These are phyloP conservation scores for Allygus modestus DNA, from an alignment of 2,888 invertebrate species.

Conservation along the genomic window DNA sequence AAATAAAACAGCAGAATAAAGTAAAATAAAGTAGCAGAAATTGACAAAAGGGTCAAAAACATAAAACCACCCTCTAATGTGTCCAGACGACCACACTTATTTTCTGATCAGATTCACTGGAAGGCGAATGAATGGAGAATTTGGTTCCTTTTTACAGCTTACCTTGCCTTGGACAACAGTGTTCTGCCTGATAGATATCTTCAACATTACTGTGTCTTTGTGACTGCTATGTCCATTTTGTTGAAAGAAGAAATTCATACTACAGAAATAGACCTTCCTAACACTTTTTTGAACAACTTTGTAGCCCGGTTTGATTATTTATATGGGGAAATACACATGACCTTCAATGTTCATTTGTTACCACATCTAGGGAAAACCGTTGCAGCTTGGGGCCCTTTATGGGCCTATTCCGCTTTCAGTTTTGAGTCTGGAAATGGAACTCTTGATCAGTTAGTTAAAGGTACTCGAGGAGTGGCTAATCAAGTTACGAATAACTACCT, in stretches of 20 bases:
- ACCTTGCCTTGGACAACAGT: not conserved
- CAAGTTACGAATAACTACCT: not conserved
- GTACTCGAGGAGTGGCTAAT: not conserved
- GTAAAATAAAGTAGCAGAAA: not conserved
- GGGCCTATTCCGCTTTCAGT: not conserved
- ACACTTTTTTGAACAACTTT: not conserved
- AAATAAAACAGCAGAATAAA: no score
- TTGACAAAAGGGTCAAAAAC: not conserved
- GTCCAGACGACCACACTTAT: not conserved
- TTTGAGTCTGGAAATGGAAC: slow-evolving; percentile 15
- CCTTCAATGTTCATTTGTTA: not conserved
- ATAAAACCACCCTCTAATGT: not conserved
- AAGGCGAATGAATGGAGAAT: slow-evolving; percentile 3
- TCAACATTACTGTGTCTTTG: not conserved
- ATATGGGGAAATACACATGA: not conserved
- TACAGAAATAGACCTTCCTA: not conserved
- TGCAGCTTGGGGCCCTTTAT: not conserved
- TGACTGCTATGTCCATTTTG: not conserved
- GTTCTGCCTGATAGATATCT: not conserved
- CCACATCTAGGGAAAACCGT: not conserved
- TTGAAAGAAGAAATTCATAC: not conserved
- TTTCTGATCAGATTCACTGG: not conserved
- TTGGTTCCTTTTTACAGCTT: not conserved
- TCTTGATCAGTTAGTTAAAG: not conserved
- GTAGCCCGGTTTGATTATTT: not conserved